A percentile compares a stretch with the other conserved stretches of the same genome.
phyloP scores from a whole-genome alignment of 2,113 vertebrate genomes.

The Cavia porcellus region DNA sequence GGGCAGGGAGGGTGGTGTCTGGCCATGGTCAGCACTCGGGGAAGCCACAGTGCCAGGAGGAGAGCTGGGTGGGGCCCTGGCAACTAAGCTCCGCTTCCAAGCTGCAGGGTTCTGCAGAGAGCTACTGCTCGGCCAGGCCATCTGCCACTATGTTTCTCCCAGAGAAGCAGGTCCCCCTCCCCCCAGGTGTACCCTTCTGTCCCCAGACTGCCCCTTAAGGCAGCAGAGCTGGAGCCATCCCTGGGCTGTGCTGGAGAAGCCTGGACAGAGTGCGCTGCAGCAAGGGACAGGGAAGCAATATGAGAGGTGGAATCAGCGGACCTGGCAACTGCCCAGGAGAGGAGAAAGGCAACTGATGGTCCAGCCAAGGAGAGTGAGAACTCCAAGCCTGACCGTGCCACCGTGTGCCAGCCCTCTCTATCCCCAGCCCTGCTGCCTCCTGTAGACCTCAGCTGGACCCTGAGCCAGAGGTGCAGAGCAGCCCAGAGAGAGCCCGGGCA shows the following conservation, averaged over 20 bases:
- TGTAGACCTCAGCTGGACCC: neutral
- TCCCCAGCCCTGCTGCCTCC: neutral
- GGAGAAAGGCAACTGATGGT: neutral
- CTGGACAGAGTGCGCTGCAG: neutral
- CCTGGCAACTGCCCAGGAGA: neutral
- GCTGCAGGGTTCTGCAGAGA: neutral
- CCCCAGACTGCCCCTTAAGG: neutral
- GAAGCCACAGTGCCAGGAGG: neutral
- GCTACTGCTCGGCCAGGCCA: constrained; percentile 68
- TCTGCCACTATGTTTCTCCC: constrained; percentile 59
- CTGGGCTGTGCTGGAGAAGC: neutral
- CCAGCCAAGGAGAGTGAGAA: neutral
- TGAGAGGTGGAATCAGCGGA: neutral
- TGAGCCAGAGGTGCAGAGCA: neutral
- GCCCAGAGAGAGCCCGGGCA: neutral
- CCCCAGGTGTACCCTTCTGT: constrained; percentile 28
- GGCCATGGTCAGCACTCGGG: neutral
- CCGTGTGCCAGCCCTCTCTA: neutral
- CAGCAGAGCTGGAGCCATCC: neutral
- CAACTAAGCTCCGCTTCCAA: neutral
- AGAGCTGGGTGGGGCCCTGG: no score
- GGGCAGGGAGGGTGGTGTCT: neutral
- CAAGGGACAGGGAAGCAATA: neutral
- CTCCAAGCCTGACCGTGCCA: neutral
- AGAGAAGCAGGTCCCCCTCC: neutral